Evolutionary conservation across 2,888 invertebrate species (phyloP), one percentile per base, ranked within the genome.

Genomic region (Torymus texanus): DNA sequence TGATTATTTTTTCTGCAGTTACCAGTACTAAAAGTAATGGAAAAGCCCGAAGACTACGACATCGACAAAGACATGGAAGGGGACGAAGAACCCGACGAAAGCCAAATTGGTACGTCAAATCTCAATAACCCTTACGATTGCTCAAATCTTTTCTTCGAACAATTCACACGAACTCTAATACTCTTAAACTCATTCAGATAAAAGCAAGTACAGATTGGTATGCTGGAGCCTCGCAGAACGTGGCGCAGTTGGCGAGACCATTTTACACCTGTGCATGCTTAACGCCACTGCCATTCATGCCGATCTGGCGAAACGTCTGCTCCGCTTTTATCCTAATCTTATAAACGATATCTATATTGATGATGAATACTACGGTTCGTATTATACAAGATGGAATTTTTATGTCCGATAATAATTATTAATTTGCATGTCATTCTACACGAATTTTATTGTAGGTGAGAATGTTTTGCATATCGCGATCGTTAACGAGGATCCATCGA

Each of bases 381-480:
- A 8, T 8, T 41, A 41, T 41, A 41, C 41, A 41, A 8, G 41
- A 41, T 41, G 41, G 41, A 41, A 41, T 41, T 41, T 41, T 41
- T 41, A 8, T 0, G 4, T 29, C 29, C 2, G 29, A 4, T 29
- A 41, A 29, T 14, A 62, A 14, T 62, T 62, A 24, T 14, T 62
- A 29, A 41, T 24, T 11, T 29, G 3, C 24, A 2, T 16, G 50
- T 14, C 0, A 62, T 62, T 29, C 24, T 29, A 29, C 62, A 79
- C 67, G 8, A 41, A 41, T 8, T 81, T 86, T 56, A 81, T 51
- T 75, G 55, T 77, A 95, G 97, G 98, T 1, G 98, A 98, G 90
- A 97, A 95, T 88, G 97, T 97, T 0, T 92, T 99, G 1, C 99
- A 99, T 88, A 97, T 99, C 90, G 98, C 98, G 3, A 98, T 99